Percentiles rank a stretch among this genome's conserved stretches.
Conservation (phyloP, 2,888 invertebrate genomes). For the Sabatieria punctata region DNA sequence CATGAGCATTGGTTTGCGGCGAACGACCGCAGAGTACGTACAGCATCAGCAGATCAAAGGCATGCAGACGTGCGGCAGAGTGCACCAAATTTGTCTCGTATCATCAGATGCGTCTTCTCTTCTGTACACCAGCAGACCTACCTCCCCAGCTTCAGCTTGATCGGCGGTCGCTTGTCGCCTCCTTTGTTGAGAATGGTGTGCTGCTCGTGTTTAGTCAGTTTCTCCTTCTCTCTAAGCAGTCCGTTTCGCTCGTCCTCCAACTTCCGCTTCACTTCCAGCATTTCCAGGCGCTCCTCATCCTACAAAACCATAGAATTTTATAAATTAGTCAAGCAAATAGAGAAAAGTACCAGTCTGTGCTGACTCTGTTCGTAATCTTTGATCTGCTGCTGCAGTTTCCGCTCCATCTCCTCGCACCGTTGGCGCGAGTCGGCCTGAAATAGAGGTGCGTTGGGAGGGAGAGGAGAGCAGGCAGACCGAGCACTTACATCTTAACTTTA, state of each 20-base stretch:
- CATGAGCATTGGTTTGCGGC: no score
- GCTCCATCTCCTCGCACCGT: conserved; percentile 19
- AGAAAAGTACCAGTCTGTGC: conserved; percentile 21
- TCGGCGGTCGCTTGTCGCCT: conserved; percentile 19
- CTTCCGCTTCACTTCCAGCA: conserved; percentile 22
- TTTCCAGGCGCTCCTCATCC: conserved; percentile 26
- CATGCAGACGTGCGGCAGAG: no score
- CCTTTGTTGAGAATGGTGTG: conserved; percentile 25
- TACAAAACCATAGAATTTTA: no score
- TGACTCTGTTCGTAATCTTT: conserved; percentile 19
- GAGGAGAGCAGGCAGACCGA: no score
- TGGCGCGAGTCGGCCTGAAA: conserved; percentile 17
- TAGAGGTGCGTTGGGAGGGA: no score
- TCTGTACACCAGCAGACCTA: no score
- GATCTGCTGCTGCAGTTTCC: conserved; percentile 17
- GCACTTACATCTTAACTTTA: no score
- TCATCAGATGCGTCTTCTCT: no score
- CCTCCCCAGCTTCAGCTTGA: no score
- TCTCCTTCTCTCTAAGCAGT: conserved; percentile 17
- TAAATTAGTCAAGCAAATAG: neutral
- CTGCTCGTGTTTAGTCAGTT: conserved; percentile 21
- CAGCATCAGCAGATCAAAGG: no score
- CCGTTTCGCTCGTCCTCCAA: conserved; percentile 22
- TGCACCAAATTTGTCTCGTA: no score
- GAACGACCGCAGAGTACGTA: no score